A percentile compares a stretch with the other conserved stretches of the same genome.
Conservation (phyloP, 2,797 vertebrate genomes). For the Xiphorhynchus erythropygius region DNA sequence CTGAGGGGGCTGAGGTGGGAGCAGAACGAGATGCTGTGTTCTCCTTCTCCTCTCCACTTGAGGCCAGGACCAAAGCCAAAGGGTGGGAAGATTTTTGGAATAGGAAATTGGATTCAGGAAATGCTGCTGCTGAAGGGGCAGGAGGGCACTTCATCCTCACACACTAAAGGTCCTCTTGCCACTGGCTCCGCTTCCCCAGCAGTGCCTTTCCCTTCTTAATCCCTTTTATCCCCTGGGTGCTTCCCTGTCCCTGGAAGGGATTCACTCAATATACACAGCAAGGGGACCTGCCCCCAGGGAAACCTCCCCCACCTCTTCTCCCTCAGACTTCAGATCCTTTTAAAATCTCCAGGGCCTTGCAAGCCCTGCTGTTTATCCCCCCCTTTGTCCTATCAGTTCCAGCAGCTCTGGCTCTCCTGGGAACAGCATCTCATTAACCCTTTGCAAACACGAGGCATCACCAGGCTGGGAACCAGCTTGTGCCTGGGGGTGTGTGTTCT, state of each 20-base stretch:
- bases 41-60: not conserved
- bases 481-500: not conserved
- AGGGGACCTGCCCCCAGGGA: not conserved
- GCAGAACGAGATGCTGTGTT: rapidly evolving
- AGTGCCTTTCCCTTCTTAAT: not conserved
- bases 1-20: not conserved
- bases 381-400: not conserved
- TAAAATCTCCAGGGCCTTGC: not conserved
- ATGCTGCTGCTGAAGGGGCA: not conserved
- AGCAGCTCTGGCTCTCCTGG: not conserved
- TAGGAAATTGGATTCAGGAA: not conserved
- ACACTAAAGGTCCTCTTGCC: not conserved
- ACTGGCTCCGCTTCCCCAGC: not conserved
- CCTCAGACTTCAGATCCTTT: not conserved
- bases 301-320: not conserved
- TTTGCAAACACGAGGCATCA: not conserved
- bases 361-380: not conserved
- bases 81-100: not conserved
- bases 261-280: not conserved
- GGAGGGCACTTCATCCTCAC: not conserved
- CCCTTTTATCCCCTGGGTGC: not conserved
- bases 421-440: constrained; percentile 20
- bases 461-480: not conserved
- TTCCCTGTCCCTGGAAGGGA: not conserved
- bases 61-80: not conserved